Conservation (phyloP, 2,888 invertebrate species). For the Cosmia trapezina region DNA sequence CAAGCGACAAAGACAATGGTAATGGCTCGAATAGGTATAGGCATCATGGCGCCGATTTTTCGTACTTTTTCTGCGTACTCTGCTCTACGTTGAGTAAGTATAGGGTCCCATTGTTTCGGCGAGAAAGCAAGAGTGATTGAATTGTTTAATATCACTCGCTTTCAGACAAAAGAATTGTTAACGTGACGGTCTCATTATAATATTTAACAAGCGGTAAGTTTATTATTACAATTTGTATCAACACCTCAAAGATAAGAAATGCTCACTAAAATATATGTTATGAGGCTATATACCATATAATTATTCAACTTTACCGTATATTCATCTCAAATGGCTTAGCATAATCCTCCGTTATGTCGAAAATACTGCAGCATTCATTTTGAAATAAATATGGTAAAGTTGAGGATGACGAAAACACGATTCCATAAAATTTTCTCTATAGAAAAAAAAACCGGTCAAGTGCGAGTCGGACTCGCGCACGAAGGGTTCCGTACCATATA, state of each 20-base stretch:
- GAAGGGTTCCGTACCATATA: too few species aligned
- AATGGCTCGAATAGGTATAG: constrained; percentile 74
- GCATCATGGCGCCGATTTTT: constrained; percentile 67
- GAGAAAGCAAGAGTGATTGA: constrained; percentile 53
- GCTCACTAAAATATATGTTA: background rate
- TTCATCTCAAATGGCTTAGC: background rate
- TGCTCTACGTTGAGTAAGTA: constrained; percentile 36
- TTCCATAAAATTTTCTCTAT: too few species aligned
- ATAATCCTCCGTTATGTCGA: background rate
- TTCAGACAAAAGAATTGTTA: constrained; percentile 45
- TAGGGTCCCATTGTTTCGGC: constrained; percentile 38
- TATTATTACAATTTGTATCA: constrained; percentile 47
- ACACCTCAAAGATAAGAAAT: constrained; percentile 40
- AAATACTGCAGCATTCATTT: background rate
- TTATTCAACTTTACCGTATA: too few species aligned
- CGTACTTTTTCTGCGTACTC: constrained; percentile 61
- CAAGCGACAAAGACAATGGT: constrained; percentile 81
- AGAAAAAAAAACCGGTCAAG: too few species aligned
- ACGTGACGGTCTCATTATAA: constrained; percentile 55
- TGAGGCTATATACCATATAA: too few species aligned
- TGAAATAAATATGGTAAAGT: too few species aligned
- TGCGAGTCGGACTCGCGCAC: too few species aligned
- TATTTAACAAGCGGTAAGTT: constrained; percentile 51
- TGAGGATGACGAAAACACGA: too few species aligned
- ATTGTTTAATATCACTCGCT: constrained; percentile 53